A percentile compares a stretch with the other conserved stretches of the same genome.
Evolutionary conservation across 2,888 invertebrate species (phyloP).

Genomic region (Iselma pallidipennis): DNA sequence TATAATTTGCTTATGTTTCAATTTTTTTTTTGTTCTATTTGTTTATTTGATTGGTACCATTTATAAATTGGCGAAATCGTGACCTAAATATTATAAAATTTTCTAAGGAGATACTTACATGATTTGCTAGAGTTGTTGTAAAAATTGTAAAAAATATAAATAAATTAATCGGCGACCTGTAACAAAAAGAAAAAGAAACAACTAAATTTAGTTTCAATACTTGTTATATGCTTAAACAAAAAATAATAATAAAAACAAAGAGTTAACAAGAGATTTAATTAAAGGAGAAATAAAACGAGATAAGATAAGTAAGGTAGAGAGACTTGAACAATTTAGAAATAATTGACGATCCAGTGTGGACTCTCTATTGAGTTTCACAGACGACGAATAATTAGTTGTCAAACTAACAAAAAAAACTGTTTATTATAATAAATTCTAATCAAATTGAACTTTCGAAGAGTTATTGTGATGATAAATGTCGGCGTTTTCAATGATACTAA

Average conservation of each 20-base stretch:
- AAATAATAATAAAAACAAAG: too few species aligned
- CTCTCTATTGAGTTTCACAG: background rate
- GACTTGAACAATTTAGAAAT: background rate
- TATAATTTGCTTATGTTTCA: too few species aligned
- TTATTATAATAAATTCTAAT: background rate
- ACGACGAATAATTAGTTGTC: background rate
- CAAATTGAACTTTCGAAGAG: background rate
- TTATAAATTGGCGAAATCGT: background rate
- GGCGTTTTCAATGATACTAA: background rate
- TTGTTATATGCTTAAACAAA: too few species aligned
- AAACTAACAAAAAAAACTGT: background rate
- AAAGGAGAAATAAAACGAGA: background rate
- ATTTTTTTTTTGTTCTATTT: background rate
- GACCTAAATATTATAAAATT: background rate
- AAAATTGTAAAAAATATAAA: constrained; percentile 61
- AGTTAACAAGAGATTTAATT: background rate
- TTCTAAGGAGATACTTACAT: constrained; percentile 60
- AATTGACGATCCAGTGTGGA: background rate
- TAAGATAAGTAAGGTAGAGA: background rate
- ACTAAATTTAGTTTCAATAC: constrained; percentile 8
- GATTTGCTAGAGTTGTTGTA: constrained; percentile 61
- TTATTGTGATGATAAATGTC: background rate
- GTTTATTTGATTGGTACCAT: background rate
- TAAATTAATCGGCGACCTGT: constrained; percentile 66
- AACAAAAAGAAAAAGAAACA: constrained; percentile 53